These are phyloP conservation scores for Orthosia cruda DNA, from an alignment of 2,888 invertebrate genomes.

Conservation along the genomic window DNA sequence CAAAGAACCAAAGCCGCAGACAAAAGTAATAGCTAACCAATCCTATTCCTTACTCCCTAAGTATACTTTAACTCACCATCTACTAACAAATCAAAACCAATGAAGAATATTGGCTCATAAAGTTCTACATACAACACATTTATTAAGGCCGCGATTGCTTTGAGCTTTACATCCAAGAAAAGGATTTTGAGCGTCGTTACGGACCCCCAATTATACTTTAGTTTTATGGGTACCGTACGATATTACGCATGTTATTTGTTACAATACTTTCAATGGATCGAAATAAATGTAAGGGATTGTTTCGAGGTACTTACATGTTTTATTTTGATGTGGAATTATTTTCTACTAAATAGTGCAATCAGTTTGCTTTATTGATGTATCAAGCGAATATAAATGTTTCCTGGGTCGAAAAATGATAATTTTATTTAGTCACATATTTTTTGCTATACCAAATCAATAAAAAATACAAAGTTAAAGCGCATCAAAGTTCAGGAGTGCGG, in stretches of 20 bases:
- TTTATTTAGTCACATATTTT: too few species aligned
- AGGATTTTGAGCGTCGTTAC: constrained; percentile 54
- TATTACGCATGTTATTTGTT: constrained; percentile 59
- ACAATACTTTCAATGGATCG: constrained; percentile 43
- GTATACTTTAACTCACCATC: constrained; percentile 2
- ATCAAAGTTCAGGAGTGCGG: too few species aligned
- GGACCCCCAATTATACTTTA: constrained; percentile 63
- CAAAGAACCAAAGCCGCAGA: too few species aligned
- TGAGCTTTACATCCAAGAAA: constrained; percentile 46
- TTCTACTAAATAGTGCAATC: neutral
- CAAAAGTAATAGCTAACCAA: neutral
- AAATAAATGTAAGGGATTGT: constrained; percentile 47
- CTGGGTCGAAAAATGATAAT: too few species aligned
- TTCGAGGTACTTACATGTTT: constrained; percentile 2
- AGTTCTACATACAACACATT: constrained; percentile 53
- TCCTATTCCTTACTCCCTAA: neutral
- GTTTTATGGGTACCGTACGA: constrained; percentile 59
- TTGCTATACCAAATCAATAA: too few species aligned
- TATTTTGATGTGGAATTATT: neutral
- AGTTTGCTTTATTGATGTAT: neutral
- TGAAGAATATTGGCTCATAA: constrained; percentile 39
- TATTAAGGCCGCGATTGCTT: constrained; percentile 53
- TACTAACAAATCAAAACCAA: constrained; percentile 23
- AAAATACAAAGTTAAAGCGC: too few species aligned
- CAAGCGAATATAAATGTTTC: too few species aligned